Percentiles rank a stretch among this genome's conserved stretches.
Evolutionary conservation across 2,113 vertebrate species (phyloP).

Genomic region (Manacus vitellinus): DNA sequence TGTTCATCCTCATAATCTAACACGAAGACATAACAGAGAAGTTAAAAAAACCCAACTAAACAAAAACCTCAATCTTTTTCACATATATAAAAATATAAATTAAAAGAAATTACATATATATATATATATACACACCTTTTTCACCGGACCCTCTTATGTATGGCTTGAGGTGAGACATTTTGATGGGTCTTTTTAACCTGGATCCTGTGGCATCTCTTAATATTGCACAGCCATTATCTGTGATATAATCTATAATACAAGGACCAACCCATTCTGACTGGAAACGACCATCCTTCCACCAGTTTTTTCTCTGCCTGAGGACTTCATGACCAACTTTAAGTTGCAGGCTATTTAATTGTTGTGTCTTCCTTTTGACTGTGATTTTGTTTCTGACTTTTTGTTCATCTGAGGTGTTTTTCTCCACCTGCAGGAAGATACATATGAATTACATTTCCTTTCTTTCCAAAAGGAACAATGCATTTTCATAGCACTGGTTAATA

Average conservation of each 20-base stretch:
- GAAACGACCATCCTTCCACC: conserved; percentile 79
- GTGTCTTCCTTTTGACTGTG: conserved; percentile 67
- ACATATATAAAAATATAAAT: background rate
- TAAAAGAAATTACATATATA: background rate
- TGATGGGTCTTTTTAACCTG: conserved; percentile 75
- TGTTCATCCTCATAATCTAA: background rate
- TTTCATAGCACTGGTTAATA: background rate
- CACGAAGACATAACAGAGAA: background rate
- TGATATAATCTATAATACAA: conserved; percentile 77
- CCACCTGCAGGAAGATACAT: conserved; percentile 14
- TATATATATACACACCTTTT: conserved; percentile 38
- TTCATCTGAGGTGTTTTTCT: conserved; percentile 40
- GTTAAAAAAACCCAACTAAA: background rate
- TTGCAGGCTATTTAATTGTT: conserved; percentile 65
- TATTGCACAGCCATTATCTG: conserved; percentile 73
- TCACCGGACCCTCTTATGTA: conserved; percentile 62
- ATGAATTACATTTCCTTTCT: background rate
- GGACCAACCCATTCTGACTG: conserved; percentile 76
- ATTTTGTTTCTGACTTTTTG: conserved; percentile 48
- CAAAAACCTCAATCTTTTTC: background rate
- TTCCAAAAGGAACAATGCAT: background rate
- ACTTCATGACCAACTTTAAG: conserved; percentile 79
- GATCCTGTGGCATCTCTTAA: conserved; percentile 70
- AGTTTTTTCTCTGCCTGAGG: conserved; percentile 75
- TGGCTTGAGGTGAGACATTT: conserved; percentile 77